Conservation (phyloP, 2,113 vertebrate species). For the Lophochroa leadbeateri region DNA sequence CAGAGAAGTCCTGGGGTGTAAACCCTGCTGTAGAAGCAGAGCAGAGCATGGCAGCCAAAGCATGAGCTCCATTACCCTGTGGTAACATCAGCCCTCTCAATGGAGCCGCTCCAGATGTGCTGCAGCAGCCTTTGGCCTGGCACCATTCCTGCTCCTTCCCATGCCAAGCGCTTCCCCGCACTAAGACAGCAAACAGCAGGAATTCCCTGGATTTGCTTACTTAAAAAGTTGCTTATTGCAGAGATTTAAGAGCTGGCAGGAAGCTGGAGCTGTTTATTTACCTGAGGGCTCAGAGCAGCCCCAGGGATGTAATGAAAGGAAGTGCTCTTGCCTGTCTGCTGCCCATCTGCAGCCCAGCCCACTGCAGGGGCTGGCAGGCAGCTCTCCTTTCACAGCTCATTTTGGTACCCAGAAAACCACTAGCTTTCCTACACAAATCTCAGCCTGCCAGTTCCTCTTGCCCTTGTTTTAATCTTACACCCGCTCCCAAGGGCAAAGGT, state of each 20-base stretch:
- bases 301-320: neutral
- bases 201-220: neutral
- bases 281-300: neutral
- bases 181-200: neutral
- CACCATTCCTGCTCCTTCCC: neutral
- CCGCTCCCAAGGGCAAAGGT: neutral
- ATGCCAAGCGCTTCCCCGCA: neutral
- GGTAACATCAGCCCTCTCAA: neutral
- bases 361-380: neutral
- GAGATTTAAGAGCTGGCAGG: constrained; percentile 4
- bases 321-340: neutral
- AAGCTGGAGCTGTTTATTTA: constrained; percentile 9
- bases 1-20: neutral
- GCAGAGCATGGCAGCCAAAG: neutral
- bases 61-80: neutral
- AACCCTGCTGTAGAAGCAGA: neutral
- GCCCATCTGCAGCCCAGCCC: neutral
- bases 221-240: neutral
- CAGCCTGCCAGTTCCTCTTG: neutral
- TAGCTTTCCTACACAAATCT: neutral
- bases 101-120: neutral
- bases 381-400: neutral
- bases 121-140: neutral
- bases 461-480: neutral
- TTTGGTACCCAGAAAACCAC: neutral